A percentile compares a stretch with the other conserved stretches of the same genome.
These are phyloP conservation scores for Procambarus virginalis DNA, from an alignment of 1,140 invertebrate genomes.

Conservation along the genomic window DNA sequence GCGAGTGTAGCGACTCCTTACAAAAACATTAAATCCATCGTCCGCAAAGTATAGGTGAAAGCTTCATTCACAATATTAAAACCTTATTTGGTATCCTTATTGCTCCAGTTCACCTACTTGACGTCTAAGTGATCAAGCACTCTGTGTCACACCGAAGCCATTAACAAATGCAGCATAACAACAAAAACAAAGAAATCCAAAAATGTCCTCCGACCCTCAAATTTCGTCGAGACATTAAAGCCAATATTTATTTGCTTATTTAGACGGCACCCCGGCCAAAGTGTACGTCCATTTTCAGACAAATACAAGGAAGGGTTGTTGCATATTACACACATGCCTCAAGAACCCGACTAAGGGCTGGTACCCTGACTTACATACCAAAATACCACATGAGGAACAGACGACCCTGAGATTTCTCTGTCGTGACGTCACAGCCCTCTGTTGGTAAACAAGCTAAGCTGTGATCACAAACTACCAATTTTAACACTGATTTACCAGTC, in stretches of 20 bases:
- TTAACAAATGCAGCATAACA: neutral
- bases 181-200: neutral
- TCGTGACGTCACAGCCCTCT: constrained; percentile 64
- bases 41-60: too few relatives aligned
- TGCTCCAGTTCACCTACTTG: too few relatives aligned
- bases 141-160: neutral
- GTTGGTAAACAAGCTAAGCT: constrained; percentile 63
- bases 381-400: constrained; percentile 36
- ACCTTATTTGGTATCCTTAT: too few relatives aligned
- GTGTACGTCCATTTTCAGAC: neutral
- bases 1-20: too few relatives aligned
- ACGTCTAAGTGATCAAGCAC: neutral
- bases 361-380: neutral
- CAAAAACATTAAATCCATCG: too few relatives aligned
- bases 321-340: neutral
- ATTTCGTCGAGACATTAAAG: neutral
- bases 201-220: neutral
- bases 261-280: neutral
- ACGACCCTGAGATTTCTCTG: constrained; percentile 64
- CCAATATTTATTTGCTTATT: neutral
- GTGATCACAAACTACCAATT: constrained; percentile 14
- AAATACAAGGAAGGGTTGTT: neutral
- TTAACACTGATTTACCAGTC: neutral
- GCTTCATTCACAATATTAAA: too few relatives aligned
- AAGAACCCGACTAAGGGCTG: neutral